Conservation (phyloP, 2,113 vertebrate species). For the Xyliphius kryptos region DNA sequence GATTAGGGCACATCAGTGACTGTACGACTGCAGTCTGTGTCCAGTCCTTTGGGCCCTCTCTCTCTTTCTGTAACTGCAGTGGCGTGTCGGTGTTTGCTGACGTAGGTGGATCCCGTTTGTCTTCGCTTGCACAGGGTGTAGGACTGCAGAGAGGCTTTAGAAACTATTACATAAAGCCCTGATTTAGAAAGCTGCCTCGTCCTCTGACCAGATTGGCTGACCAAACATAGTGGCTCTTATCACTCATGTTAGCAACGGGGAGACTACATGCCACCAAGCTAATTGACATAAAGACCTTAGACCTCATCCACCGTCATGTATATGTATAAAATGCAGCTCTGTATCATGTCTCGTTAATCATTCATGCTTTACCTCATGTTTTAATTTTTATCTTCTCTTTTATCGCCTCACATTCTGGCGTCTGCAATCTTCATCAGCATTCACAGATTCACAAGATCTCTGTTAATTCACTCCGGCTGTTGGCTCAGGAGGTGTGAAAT, state of each 20-base stretch:
- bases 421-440: constrained; percentile 21
- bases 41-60: too few relatives aligned
- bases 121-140: background rate
- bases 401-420: constrained; percentile 1
- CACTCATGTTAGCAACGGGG: background rate
- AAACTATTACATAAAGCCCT: constrained; percentile 12
- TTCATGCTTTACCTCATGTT: background rate
- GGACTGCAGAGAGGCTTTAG: constrained; percentile 7
- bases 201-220: background rate
- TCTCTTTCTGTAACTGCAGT: background rate
- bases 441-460: constrained; percentile 5
- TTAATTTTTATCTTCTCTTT: background rate
- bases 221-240: background rate
- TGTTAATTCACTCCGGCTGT: background rate
- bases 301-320: background rate
- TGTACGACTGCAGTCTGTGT: too few relatives aligned
- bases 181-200: constrained; percentile 6
- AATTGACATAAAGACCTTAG: background rate
- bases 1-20: too few relatives aligned
- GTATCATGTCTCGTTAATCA: constrained; percentile 2
- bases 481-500: constrained; percentile 2
- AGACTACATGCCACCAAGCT: background rate
- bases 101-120: constrained; percentile 5
- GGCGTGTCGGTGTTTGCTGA: background rate
- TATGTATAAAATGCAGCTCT: background rate